Evolutionary conservation across 2,888 invertebrate species (phyloP).

Genomic region (Endomychus coccineus): DNA sequence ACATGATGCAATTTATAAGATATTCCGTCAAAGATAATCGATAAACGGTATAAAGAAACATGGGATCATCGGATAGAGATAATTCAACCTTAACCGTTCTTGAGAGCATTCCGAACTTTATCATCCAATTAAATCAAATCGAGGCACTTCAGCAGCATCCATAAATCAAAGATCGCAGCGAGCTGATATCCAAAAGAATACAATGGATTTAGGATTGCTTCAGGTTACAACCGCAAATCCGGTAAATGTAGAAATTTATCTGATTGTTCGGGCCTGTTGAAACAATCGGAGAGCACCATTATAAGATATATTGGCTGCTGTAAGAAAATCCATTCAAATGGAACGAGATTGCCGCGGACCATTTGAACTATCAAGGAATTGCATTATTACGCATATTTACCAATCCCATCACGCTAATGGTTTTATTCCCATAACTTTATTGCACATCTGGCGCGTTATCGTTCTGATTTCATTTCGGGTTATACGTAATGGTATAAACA

Average conservation of each 20-base stretch:
- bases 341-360: background rate
- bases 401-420: background rate
- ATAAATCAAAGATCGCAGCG: slow-evolving; percentile 36
- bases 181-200: slow-evolving; percentile 29
- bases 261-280: slow-evolving; percentile 25
- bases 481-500: too few relatives aligned
- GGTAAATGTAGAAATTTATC: slow-evolving; percentile 31
- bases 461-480: too few relatives aligned
- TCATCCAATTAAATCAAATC: slow-evolving; percentile 40
- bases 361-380: background rate
- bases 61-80: slow-evolving; percentile 25
- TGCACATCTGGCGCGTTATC: too few relatives aligned
- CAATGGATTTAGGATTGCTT: slow-evolving; percentile 30
- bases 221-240: slow-evolving; percentile 31
- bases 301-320: slow-evolving; percentile 13
- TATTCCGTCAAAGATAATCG: slow-evolving; percentile 15
- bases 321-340: slow-evolving; percentile 10
- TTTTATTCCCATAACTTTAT: too few relatives aligned
- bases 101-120: slow-evolving; percentile 31
- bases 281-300: slow-evolving; percentile 20
- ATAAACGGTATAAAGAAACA: slow-evolving; percentile 22
- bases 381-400: background rate
- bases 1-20: slow-evolving; percentile 15
- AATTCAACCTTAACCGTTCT: slow-evolving; percentile 23
- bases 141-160: slow-evolving; percentile 36